Evolutionary conservation across 2,888 invertebrate species (phyloP).

Genomic region (Pasiphila rectangulata): DNA sequence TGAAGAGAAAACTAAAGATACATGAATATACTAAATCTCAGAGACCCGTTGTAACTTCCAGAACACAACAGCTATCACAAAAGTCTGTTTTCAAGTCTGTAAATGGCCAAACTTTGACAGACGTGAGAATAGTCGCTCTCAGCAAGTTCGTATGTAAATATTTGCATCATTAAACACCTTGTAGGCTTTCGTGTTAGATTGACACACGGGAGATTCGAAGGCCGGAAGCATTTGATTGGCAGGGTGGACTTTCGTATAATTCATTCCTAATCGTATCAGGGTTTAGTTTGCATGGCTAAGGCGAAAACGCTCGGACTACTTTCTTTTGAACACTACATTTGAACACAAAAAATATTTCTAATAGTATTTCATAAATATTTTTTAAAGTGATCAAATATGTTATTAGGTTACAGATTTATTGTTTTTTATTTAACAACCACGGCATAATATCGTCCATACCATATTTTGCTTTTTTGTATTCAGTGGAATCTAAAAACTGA

Average conservation of each 20-base stretch:
- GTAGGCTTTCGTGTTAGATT: slow-evolving; percentile 65
- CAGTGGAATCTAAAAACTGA: no score
- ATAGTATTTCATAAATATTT: no score
- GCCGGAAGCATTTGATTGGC: slow-evolving; percentile 73
- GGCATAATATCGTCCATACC: no score
- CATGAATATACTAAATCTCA: background rate
- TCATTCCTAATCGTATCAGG: slow-evolving; percentile 3
- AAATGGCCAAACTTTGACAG: slow-evolving; percentile 46
- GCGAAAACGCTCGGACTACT: background rate
- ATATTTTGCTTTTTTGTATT: no score
- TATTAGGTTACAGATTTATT: no score
- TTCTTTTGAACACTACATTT: no score
- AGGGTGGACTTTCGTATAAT: slow-evolving; percentile 14
- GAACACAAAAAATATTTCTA: no score
- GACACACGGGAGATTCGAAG: slow-evolving; percentile 52
- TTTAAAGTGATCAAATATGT: no score
- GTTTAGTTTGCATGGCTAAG: background rate
- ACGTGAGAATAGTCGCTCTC: slow-evolving; percentile 73
- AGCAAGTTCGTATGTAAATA: slow-evolving; percentile 74
- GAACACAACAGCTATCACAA: slow-evolving; percentile 42
- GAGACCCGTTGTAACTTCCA: slow-evolving; percentile 36
- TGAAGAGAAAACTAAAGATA: no score
- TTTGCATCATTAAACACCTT: slow-evolving; percentile 78
- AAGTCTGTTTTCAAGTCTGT: slow-evolving; percentile 33
- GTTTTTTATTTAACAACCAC: no score